Conservation (phyloP, 1,140 invertebrate genomes). For the Aphaenogaster rudis region DNA sequence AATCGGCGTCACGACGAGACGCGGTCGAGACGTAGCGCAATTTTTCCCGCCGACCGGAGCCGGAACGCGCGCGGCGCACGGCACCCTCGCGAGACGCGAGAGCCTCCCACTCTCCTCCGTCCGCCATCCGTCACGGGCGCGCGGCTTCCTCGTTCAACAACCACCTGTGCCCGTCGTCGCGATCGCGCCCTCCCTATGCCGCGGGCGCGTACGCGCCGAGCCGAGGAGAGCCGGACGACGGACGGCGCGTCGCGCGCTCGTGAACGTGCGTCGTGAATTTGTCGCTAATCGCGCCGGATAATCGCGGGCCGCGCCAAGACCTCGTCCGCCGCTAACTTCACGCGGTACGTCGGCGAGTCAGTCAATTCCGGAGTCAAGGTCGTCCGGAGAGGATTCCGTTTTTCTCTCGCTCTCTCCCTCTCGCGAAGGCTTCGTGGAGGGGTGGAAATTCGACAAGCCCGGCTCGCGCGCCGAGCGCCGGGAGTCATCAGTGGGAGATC, state of each 20-base stretch:
- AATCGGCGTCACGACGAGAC: background rate
- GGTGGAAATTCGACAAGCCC: slow-evolving; percentile 8
- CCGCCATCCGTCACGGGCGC: background rate
- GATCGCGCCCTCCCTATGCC: slow-evolving; percentile 9
- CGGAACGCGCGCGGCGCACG: background rate
- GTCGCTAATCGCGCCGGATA: background rate
- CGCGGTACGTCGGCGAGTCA: background rate
- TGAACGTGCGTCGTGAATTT: background rate
- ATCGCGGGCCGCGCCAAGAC: background rate
- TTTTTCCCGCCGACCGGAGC: slow-evolving; percentile 12
- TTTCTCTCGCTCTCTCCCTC: no score
- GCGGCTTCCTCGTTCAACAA: slow-evolving; percentile 16
- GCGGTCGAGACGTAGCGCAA: background rate
- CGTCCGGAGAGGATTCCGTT: background rate
- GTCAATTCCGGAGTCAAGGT: slow-evolving; percentile 45
- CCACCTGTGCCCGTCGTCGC: slow-evolving; percentile 43
- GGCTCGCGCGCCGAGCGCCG: background rate
- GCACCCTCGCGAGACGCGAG: no score
- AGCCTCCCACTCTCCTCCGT: background rate
- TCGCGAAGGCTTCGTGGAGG: background rate
- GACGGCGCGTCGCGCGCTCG: background rate
- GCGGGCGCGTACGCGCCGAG: background rate
- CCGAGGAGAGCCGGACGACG: background rate
- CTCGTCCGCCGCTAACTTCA: no score
- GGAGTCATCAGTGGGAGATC: background rate